Percentiles rank a stretch among this genome's conserved stretches.
phyloP scores from a whole-genome alignment of 2,797 vertebrate species.

The Toxotes lorentzi region DNA sequence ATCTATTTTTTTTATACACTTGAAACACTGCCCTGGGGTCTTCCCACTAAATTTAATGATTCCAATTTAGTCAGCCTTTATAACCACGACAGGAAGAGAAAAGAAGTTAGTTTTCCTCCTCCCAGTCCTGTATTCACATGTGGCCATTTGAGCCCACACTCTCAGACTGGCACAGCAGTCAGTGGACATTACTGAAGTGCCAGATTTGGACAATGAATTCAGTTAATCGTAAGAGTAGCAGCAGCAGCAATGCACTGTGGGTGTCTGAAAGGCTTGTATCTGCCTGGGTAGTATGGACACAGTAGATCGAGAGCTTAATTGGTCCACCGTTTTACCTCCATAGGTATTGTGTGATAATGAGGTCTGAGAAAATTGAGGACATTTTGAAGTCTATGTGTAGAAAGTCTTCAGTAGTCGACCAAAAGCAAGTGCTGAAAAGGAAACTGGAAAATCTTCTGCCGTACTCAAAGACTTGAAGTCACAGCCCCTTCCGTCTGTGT shows the following conservation, averaged over 20 bases:
- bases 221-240: slow-evolving; percentile 35
- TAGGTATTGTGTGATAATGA: slow-evolving; percentile 13
- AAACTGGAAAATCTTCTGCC: slow-evolving; percentile 24
- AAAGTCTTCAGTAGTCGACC: slow-evolving; percentile 16
- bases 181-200: slow-evolving; percentile 18
- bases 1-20: not conserved
- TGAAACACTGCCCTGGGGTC: not conserved
- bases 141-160: slow-evolving; percentile 26
- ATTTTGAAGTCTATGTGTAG: slow-evolving; percentile 6
- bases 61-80: slow-evolving; percentile 17
- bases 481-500: slow-evolving; percentile 31
- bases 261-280: slow-evolving; percentile 31
- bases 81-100: not conserved
- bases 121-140: slow-evolving; percentile 28
- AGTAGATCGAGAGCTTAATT: slow-evolving; percentile 8
- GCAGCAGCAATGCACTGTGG: slow-evolving; percentile 28
- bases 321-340: not conserved
- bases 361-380: slow-evolving; percentile 6
- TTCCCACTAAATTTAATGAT: slow-evolving; percentile 4
- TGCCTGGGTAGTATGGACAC: slow-evolving; percentile 5
- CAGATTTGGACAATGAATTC: slow-evolving; percentile 42
- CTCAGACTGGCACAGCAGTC: slow-evolving; percentile 30
- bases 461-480: slow-evolving; percentile 23
- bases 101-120: slow-evolving; percentile 8
- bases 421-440: slow-evolving; percentile 20